phyloP scores from a whole-genome alignment of 2,797 vertebrate genomes.

The Gymnocypris eckloni region DNA sequence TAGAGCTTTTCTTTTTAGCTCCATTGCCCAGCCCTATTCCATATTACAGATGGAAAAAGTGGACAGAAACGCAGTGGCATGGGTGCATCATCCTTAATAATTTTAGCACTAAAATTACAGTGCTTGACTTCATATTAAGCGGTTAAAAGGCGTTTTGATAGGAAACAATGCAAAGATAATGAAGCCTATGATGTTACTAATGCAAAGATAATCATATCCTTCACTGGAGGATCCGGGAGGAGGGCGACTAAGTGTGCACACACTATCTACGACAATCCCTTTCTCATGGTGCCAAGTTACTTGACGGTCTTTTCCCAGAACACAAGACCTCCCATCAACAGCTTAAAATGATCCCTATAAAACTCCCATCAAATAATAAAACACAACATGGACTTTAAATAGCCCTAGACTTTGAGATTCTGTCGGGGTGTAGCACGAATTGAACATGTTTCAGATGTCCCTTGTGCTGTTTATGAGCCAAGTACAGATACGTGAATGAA shows the following conservation, averaged over 20 bases:
- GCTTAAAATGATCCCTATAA: constrained; percentile 49
- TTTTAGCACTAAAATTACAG: constrained; percentile 70
- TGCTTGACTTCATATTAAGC: constrained; percentile 72
- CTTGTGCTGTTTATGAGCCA: neutral
- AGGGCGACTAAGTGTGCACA: constrained; percentile 51
- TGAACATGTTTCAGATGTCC: neutral
- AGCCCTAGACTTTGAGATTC: constrained; percentile 36
- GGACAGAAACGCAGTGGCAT: neutral
- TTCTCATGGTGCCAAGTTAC: constrained; percentile 36
- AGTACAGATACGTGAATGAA: constrained; percentile 1
- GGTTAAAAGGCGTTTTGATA: constrained; percentile 8
- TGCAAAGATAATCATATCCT: constrained; percentile 68
- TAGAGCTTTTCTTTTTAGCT: neutral
- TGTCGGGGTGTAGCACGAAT: neutral
- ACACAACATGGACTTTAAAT: constrained; percentile 41
- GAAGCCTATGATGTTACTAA: constrained; percentile 68
- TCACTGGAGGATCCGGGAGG: constrained; percentile 52
- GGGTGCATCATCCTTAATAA: constrained; percentile 28
- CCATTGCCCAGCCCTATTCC: neutral
- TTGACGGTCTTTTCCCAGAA: constrained; percentile 37
- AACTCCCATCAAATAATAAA: constrained; percentile 46
- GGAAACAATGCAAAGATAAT: constrained; percentile 67
- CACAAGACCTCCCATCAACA: constrained; percentile 30
- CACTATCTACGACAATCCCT: constrained; percentile 42
- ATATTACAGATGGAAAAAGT: neutral